These are phyloP conservation scores for Mustela erminea DNA, from an alignment of 2,797 vertebrate genomes.

Conservation along the genomic window DNA sequence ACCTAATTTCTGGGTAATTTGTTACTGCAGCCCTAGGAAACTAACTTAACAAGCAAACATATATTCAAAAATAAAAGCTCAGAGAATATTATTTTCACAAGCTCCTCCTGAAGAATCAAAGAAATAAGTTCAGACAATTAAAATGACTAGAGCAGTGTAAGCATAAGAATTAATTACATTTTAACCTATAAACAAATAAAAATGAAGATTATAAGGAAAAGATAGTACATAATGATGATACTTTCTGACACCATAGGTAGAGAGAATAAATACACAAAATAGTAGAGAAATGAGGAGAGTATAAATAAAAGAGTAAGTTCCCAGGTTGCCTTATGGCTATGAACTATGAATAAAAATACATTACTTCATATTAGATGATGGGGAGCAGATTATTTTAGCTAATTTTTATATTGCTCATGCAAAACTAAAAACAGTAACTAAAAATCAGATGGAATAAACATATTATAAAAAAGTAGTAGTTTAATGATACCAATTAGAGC, in stretches of 20 bases:
- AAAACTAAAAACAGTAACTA: constrained; percentile 16
- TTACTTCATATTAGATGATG: not conserved
- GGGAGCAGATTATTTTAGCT: not conserved
- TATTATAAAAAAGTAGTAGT: not conserved
- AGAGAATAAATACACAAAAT: not conserved
- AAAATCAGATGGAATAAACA: not conserved
- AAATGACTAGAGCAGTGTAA: not conserved
- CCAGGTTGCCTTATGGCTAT: not conserved
- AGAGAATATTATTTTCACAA: not conserved
- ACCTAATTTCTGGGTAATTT: not conserved
- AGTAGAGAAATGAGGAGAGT: not conserved
- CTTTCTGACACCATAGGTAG: not conserved
- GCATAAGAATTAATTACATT: not conserved
- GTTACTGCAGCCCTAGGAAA: not conserved
- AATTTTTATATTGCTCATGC: not conserved
- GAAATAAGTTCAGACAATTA: not conserved
- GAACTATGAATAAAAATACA: constrained; percentile 1
- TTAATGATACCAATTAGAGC: not conserved
- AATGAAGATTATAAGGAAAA: not conserved
- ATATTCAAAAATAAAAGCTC: not conserved
- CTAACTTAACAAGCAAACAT: not conserved
- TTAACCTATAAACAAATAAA: constrained; percentile 11
- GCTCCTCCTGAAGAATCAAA: not conserved
- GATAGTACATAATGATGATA: not conserved
- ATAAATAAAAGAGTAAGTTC: not conserved